A percentile compares a stretch with the other conserved stretches of the same genome.
Evolutionary conservation across 2,797 vertebrate genomes (phyloP).

Genomic region (Lepilemur septentrionalis): DNA sequence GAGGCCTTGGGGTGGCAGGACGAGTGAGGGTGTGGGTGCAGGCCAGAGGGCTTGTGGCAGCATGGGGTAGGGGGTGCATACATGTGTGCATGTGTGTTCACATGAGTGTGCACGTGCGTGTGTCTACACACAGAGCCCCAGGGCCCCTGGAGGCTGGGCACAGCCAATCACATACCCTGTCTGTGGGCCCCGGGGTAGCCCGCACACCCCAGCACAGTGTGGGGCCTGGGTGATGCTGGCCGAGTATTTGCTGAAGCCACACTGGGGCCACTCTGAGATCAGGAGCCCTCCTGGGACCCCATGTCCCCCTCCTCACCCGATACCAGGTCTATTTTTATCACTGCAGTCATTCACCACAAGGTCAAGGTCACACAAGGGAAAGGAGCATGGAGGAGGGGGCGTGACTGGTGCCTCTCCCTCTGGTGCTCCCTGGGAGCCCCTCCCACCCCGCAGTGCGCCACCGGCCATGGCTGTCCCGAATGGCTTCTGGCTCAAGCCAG

Average conservation of each 20-base stretch:
- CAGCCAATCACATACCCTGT: background rate
- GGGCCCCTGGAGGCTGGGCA: background rate
- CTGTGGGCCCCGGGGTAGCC: background rate
- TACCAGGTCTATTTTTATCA: constrained; percentile 63
- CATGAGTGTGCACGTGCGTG: background rate
- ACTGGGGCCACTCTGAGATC: background rate
- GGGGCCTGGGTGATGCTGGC: too few species aligned
- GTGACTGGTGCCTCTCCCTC: background rate
- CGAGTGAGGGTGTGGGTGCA: background rate
- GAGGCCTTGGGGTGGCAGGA: background rate
- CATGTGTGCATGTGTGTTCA: accelerated
- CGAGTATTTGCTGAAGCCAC: background rate
- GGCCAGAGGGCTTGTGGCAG: background rate
- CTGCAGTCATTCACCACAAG: constrained; percentile 27
- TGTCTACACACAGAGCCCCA: background rate
- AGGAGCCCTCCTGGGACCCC: constrained; percentile 31
- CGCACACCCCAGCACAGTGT: background rate
- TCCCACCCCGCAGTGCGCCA: background rate
- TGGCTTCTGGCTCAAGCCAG: background rate
- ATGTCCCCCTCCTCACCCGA: constrained; percentile 65
- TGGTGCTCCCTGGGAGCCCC: background rate
- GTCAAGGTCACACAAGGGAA: constrained; percentile 59
- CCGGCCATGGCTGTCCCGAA: background rate
- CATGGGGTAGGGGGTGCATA: too few species aligned
- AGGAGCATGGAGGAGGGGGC: background rate